These are phyloP conservation scores for Carduelis carduelis DNA, from an alignment of 2,797 vertebrate species.

Conservation along the genomic window DNA sequence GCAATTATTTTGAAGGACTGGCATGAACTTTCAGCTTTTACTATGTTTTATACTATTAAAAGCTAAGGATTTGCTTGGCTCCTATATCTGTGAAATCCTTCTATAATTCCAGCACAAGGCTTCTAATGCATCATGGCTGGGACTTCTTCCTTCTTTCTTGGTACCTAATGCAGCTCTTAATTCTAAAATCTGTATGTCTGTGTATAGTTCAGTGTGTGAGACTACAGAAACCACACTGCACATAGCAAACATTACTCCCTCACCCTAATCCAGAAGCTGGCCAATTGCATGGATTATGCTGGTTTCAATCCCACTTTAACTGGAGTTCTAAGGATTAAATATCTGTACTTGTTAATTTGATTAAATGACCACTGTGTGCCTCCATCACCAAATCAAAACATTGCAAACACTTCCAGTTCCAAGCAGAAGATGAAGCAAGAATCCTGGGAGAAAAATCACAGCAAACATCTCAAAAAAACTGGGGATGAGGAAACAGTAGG, in stretches of 20 bases:
- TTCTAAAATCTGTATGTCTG: not conserved
- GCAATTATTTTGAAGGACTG: slow-evolving; percentile 74
- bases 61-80: slow-evolving; percentile 2
- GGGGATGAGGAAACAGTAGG: not conserved
- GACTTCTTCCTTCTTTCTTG: not conserved
- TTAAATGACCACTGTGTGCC: not conserved
- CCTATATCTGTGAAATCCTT: not conserved
- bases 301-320: not conserved
- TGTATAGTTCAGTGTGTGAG: not conserved
- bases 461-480: not conserved
- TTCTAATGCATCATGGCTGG: not conserved
- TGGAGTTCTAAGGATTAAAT: not conserved
- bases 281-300: not conserved
- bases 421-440: not conserved
- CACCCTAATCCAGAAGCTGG: not conserved
- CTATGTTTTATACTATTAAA: slow-evolving; percentile 51
- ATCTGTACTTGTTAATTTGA: not conserved
- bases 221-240: not conserved
- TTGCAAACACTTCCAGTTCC: not conserved
- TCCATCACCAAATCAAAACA: not conserved
- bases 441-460: not conserved
- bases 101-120: not conserved
- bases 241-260: not conserved
- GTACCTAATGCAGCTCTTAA: not conserved
- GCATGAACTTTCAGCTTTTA: slow-evolving; percentile 57